Evolutionary conservation across 2,888 invertebrate species (phyloP), one percentile per base, ranked within the genome.

Genomic region (Julus scanicus): DNA sequence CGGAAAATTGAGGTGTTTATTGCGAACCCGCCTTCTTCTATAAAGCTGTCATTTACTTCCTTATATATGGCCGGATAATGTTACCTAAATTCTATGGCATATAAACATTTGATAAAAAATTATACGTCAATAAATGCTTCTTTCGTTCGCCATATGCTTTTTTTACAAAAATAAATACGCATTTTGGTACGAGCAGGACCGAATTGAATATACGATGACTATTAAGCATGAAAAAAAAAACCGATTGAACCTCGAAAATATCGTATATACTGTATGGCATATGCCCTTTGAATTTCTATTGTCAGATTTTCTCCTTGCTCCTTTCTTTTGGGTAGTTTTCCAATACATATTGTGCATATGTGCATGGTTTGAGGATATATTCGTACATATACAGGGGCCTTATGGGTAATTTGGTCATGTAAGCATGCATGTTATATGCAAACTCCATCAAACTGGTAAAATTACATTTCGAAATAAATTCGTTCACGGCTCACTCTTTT

Each of bases 1-100:
- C 87, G 87, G 87, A 87, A 87, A 87, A 87, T 87, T 87, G 87
- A 87, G 87, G 87, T 87, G 87, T 87, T 87, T 87, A 87, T 87
- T 87, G 87, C 15, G 37, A 80, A 40, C 87, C 87, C 87, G 29
- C 80, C 87, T 39, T 20, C 39, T 87, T 80, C 87, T 80, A 80
- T 80, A 87, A 57, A 87, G 17, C 80, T 87, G 87, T 87, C 87
- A 87, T 39, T 87, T 87, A 87, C 17, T 9, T 2, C 37, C 29
- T 37, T 87, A 87, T 80, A 57, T 57, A 87, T 87, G 37, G 80
- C 15, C 48, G 29, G 63, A 87, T 87, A 57, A 87, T 87, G 87
- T 87, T 87, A 8, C 87, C n/a, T 48, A 63, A 17, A 86, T 87
- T 87, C 44, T 63, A n/a, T n/a, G 15, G 6, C n/a, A n/a, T 71